These are phyloP conservation scores for Cynodonichthys magdalenae DNA, from an alignment of 2,797 vertebrate genomes.

Conservation along the genomic window DNA sequence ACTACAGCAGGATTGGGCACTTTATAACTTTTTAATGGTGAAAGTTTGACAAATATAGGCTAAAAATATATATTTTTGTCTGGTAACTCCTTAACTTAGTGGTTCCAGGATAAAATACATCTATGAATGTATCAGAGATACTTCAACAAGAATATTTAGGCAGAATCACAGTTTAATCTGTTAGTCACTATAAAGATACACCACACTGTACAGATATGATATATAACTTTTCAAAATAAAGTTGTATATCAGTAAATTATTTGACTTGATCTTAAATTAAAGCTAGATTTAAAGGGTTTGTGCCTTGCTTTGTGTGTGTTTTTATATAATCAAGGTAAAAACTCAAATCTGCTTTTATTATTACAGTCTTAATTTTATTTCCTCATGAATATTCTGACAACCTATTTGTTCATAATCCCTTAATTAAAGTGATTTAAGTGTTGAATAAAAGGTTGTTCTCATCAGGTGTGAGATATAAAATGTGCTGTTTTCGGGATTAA, in stretches of 20 bases:
- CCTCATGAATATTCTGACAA: slow-evolving; percentile 16
- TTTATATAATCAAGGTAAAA: slow-evolving; percentile 27
- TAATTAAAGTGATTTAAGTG: slow-evolving; percentile 26
- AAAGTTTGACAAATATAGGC: slow-evolving; percentile 14
- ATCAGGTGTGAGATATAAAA: slow-evolving; percentile 30
- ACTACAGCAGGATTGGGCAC: neutral
- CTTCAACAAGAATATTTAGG: too few species aligned
- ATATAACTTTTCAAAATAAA: neutral
- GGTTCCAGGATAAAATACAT: too few species aligned
- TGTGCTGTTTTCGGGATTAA: slow-evolving; percentile 52
- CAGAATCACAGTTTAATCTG: neutral
- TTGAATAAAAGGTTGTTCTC: slow-evolving; percentile 24
- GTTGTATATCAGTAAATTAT: slow-evolving; percentile 1
- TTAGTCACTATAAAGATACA: neutral
- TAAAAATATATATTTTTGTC: neutral
- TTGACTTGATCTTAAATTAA: slow-evolving; percentile 3
- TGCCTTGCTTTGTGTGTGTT: slow-evolving; percentile 39
- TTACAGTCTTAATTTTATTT: neutral
- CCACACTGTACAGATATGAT: neutral
- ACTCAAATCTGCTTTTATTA: neutral
- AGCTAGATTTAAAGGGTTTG: slow-evolving; percentile 15
- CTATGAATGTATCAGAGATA: too few species aligned
- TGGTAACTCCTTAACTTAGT: too few species aligned
- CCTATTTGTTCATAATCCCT: slow-evolving; percentile 38
- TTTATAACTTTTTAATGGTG: neutral